These are phyloP conservation scores for Uria lomvia DNA, from an alignment of 2,113 vertebrate species.

Conservation along the genomic window DNA sequence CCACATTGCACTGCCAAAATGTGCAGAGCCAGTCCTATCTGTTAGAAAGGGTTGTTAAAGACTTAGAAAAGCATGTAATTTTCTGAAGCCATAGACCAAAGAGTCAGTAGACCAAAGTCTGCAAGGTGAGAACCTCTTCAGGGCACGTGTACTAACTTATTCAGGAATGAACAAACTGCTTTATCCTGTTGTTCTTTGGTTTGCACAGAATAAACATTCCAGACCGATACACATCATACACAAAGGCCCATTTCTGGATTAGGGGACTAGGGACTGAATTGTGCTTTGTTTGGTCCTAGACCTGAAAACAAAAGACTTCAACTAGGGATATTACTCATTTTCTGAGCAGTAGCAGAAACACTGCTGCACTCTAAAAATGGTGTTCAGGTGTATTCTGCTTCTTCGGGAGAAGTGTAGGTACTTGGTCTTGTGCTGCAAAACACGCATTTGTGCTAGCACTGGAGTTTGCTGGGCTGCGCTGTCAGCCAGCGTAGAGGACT, in stretches of 20 bases:
- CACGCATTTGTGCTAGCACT: not conserved
- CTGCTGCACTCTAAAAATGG: not conserved
- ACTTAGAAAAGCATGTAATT: not conserved
- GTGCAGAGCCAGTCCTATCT: not conserved
- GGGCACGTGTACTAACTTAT: not conserved
- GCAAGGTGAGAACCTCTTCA: not conserved
- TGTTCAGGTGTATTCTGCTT: not conserved
- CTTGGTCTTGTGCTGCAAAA: not conserved
- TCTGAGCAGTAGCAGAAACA: not conserved
- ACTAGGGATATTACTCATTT: not conserved
- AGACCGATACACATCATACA: not conserved
- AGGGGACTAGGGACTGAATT: not conserved
- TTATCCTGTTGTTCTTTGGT: not conserved
- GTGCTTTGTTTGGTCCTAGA: not conserved
- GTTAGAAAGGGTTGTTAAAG: not conserved
- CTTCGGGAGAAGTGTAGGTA: not conserved
- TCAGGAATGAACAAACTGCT: not conserved
- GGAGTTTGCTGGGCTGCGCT: not conserved
- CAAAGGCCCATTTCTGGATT: not conserved
- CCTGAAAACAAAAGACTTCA: not conserved
- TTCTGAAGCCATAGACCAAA: not conserved
- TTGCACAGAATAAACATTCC: conserved; percentile 6
- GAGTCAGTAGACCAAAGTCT: not conserved
- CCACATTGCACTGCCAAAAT: not conserved
- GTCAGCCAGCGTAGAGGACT: not conserved